phyloP scores from a whole-genome alignment of 2,113 vertebrate species.

The Gavialis gangeticus region DNA sequence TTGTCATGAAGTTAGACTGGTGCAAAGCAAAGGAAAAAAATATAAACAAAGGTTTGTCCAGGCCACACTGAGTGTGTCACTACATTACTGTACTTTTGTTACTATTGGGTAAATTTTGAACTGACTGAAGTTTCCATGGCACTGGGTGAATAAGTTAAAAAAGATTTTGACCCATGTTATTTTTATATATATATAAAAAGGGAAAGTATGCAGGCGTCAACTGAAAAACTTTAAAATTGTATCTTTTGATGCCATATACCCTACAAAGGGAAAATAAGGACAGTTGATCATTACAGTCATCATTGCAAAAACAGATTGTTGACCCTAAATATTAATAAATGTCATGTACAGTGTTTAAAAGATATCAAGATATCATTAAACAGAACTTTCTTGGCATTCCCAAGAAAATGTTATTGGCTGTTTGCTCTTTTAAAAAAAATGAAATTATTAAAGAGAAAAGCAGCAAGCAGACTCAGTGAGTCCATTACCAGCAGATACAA shows the following conservation, averaged over 20 bases:
- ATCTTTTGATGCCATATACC: not conserved
- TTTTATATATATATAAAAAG: not conserved
- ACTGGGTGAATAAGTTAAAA: not conserved
- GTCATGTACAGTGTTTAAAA: not conserved
- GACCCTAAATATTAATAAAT: not conserved
- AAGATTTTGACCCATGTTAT: not conserved
- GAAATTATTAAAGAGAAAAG: slow-evolving; percentile 65
- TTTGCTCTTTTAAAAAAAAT: slow-evolving; percentile 30
- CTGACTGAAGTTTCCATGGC: not conserved
- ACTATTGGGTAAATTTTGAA: not conserved
- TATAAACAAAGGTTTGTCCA: not conserved
- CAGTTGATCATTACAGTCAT: not conserved
- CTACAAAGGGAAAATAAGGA: not conserved
- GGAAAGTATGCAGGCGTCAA: not conserved
- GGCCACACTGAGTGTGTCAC: not conserved
- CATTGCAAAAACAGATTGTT: not conserved
- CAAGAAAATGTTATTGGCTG: slow-evolving; percentile 36
- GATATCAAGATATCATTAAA: slow-evolving; percentile 12
- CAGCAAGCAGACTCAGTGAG: slow-evolving; percentile 39
- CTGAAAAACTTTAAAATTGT: not conserved
- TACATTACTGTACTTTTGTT: not conserved
- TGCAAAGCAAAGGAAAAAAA: not conserved
- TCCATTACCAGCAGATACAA: slow-evolving; percentile 49
- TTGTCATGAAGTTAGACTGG: not conserved
- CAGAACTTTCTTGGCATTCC: not conserved